Base-by-base conservation (phyloP, 2,113 vertebrate species). In the Hipposideros armiger region DNA sequence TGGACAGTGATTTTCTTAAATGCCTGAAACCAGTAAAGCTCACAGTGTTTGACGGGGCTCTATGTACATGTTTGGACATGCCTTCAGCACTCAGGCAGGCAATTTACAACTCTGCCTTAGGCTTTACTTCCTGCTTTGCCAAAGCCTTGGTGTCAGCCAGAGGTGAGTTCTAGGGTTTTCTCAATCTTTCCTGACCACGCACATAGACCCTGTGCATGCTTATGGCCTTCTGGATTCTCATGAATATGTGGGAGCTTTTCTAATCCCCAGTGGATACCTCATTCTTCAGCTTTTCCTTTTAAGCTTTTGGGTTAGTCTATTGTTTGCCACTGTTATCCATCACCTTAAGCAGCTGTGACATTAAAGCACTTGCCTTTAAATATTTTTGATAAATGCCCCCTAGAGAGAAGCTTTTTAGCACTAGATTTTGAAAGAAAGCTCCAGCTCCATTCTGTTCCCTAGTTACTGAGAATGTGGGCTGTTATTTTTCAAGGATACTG, bases 41-140 rank as follows among this genome's bases (percentile, higher is more conserved):
- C 30, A 28, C 72, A 85, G 64, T 56, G 26, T 60, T 81, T 86
- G 22, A 52, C 26, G 66, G 60, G 56, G n/a, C 42, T 77, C 42
- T 81, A 1, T 88, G 66, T 60, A 30, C 36, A 30, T 86, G 13
- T 91, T 81, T 24, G 16, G 47, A 40, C 24, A 66, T 84, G 54
- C 26, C 50, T 96, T 96, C 58, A 92, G n/a, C n/a, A 67, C 5
- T 90, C 40, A 93, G 56, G 47, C 36, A 90, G 74, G 20, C 56
- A 87, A 19, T 60, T 95, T 95, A 85, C n/a, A 91, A 62, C 76
- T 87, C 74, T 87, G 54, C 16, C 28, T 84, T 86, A 91, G 50
- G 22, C 64, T 94, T 78, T 54, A 78, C 22, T 66, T 86, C 36
- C n/a, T 89, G 32, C 42, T 88, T 87, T 95, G 20, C 40, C 82